These are phyloP conservation scores for Therioaphis trifolii DNA, from an alignment of 2,888 invertebrate genomes.

Conservation along the genomic window DNA sequence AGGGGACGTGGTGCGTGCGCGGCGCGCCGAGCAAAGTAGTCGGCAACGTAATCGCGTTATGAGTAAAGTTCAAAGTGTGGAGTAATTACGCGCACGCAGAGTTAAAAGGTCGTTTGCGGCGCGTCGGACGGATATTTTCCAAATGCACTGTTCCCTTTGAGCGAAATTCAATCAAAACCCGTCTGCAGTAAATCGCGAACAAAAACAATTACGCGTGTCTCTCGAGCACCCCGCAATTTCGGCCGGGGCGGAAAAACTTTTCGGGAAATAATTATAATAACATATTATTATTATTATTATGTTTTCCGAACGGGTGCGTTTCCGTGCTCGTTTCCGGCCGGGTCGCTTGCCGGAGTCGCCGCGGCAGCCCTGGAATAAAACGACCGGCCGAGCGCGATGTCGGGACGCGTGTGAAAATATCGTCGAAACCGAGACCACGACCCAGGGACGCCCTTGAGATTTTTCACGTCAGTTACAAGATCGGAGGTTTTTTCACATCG, in stretches of 20 bases:
- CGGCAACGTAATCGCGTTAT: slow-evolving; percentile 37
- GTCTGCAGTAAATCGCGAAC: slow-evolving; percentile 1
- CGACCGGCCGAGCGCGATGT: too few relatives aligned
- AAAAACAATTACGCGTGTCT: slow-evolving; percentile 35
- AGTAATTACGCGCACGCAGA: slow-evolving; percentile 41
- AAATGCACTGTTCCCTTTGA: slow-evolving; percentile 25
- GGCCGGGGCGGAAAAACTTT: neutral
- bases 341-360: too few relatives aligned
- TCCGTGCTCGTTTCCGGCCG: too few relatives aligned
- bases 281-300: too few relatives aligned
- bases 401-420: too few relatives aligned
- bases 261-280: too few relatives aligned
- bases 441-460: too few relatives aligned
- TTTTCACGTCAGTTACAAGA: too few relatives aligned
- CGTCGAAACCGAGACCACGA: too few relatives aligned
- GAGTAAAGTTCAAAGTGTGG: slow-evolving; percentile 47
- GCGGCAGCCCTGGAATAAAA: too few relatives aligned
- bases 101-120: slow-evolving; percentile 44
- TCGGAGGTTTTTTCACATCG: too few relatives aligned
- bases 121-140: neutral
- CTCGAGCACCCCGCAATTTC: neutral
- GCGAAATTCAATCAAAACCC: slow-evolving; percentile 38
- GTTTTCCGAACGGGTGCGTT: too few relatives aligned
- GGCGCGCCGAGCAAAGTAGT: slow-evolving; percentile 40
- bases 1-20: neutral